A percentile compares a stretch with the other conserved stretches of the same genome.
These are phyloP conservation scores for Tachysurus vachellii DNA, from an alignment of 2,113 vertebrate species.

Conservation along the genomic window DNA sequence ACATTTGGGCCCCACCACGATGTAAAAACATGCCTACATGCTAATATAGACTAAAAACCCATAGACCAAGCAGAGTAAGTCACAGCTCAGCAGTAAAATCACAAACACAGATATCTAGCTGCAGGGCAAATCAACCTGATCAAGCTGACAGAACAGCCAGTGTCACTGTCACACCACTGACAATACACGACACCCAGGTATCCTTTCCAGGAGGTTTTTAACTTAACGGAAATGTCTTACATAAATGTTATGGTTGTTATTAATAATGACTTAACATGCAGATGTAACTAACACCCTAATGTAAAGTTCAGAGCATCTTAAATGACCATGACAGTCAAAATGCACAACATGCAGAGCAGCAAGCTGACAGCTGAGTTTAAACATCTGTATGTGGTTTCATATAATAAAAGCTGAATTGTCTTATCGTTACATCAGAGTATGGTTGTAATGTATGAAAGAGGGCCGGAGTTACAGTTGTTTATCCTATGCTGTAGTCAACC, in stretches of 20 bases:
- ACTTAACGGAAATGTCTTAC: neutral
- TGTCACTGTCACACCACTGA: conserved; percentile 23
- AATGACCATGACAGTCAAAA: conserved; percentile 5
- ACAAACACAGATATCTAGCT: conserved; percentile 21
- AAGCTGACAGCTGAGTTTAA: neutral
- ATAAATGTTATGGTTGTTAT: neutral
- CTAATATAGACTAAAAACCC: neutral
- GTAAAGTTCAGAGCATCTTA: neutral
- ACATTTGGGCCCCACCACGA: neutral
- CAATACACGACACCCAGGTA: neutral
- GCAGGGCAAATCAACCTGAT: neutral
- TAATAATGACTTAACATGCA: neutral
- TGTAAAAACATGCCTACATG: neutral
- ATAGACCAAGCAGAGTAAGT: neutral
- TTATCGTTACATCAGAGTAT: neutral
- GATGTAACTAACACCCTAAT: neutral
- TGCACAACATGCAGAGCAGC: neutral
- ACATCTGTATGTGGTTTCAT: neutral
- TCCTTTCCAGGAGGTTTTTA: neutral
- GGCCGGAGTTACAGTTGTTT: neutral
- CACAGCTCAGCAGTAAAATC: conserved; percentile 41
- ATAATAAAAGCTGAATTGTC: neutral
- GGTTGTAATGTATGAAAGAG: no score
- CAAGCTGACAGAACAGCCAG: conserved; percentile 40
- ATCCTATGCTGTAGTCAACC: neutral